Conservation (phyloP, 1,140 invertebrate species). For the Danaus melanippus region DNA sequence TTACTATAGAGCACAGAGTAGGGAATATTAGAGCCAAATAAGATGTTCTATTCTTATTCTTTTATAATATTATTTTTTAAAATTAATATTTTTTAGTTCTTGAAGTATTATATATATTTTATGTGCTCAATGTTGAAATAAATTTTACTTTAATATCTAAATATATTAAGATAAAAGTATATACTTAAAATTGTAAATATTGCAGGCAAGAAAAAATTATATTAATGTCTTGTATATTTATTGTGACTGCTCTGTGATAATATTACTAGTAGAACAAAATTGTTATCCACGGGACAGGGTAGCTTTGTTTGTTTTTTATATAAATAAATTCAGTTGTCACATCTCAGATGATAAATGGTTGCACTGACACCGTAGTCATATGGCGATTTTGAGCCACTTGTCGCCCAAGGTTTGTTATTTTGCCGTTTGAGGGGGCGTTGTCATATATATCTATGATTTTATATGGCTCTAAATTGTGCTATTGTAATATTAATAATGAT, state of each 20-base stretch:
- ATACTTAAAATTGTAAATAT: no score
- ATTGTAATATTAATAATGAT: neutral
- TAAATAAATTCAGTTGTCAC: constrained; percentile 71
- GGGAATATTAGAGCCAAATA: constrained; percentile 4
- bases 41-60: no score
- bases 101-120: no score
- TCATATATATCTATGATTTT: constrained; percentile 23
- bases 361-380: constrained; percentile 55
- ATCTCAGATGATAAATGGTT: constrained; percentile 61
- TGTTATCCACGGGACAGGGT: constrained; percentile 27
- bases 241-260: constrained; percentile 25
- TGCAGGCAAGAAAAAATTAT: no score
- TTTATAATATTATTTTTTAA: no score
- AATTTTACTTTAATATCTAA: no score
- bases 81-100: no score
- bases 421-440: constrained; percentile 26
- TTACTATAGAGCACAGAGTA: constrained; percentile 29
- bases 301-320: constrained; percentile 66
- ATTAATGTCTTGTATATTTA: no score
- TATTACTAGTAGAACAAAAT: constrained; percentile 42
- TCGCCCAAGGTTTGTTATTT: constrained; percentile 35
- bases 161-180: no score
- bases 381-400: constrained; percentile 60
- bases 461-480: neutral
- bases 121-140: no score